Conservation (phyloP, 2,797 vertebrate species). For the Schizopygopsis pylzovi region DNA sequence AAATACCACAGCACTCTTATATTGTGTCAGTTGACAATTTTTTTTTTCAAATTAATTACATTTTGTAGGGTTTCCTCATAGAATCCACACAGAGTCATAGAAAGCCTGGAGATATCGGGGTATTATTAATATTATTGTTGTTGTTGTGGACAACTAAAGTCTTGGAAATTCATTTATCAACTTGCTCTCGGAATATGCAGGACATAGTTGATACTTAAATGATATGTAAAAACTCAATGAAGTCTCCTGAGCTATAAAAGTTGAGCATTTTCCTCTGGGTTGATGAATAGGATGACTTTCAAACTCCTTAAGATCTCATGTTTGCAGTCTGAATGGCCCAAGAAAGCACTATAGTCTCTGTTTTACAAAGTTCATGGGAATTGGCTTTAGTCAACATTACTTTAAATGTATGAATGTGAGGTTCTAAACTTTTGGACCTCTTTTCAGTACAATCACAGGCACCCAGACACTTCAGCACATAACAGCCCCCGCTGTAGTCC, state of each 20-base stretch:
- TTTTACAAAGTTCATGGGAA: constrained; percentile 26
- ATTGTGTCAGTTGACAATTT: not conserved
- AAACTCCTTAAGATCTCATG: not conserved
- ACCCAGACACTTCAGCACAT: constrained; percentile 31
- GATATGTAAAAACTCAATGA: not conserved
- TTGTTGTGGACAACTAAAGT: not conserved
- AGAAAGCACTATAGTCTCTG: constrained; percentile 1
- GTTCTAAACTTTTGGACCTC: constrained; percentile 21
- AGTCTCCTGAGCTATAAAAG: not conserved
- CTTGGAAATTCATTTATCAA: not conserved
- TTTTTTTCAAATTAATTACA: not conserved
- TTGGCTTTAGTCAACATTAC: constrained; percentile 11
- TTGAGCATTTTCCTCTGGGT: not conserved
- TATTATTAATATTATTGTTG: not conserved
- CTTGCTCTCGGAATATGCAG: not conserved
- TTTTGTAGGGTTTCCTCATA: not conserved
- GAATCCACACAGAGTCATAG: not conserved
- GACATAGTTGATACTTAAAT: not conserved
- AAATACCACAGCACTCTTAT: not conserved
- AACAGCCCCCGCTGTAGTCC: constrained; percentile 28
- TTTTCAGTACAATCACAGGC: constrained; percentile 24
- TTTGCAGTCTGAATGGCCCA: not conserved
- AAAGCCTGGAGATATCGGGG: not conserved
- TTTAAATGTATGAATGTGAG: constrained; percentile 36
- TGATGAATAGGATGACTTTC: not conserved